phyloP scores from a whole-genome alignment of 1,140 invertebrate species.

The Hetaerina americana region DNA sequence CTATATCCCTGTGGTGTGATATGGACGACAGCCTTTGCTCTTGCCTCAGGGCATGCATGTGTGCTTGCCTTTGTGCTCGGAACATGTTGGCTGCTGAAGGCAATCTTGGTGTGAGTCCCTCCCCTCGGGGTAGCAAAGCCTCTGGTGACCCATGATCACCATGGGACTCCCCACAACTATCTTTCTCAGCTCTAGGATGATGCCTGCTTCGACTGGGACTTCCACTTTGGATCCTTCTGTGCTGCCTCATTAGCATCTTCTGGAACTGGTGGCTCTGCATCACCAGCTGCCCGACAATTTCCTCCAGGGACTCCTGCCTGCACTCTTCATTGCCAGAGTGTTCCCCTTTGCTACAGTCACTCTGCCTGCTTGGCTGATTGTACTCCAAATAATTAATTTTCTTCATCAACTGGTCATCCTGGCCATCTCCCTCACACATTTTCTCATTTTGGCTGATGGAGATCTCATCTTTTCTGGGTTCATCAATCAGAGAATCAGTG shows the following conservation, averaged over 20 bases:
- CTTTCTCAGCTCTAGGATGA: conserved; percentile 27
- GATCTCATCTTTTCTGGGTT: conserved; percentile 16
- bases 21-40: conserved; percentile 7
- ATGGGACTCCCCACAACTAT: conserved; percentile 32
- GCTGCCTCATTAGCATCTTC: conserved; percentile 54
- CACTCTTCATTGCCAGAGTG: too few species aligned
- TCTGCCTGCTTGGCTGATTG: not conserved
- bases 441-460: not conserved
- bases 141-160: conserved; percentile 41
- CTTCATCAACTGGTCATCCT: not conserved
- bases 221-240: conserved; percentile 41
- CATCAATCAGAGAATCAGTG: not conserved
- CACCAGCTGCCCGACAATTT: conserved; percentile 68
- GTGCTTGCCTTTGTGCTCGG: conserved; percentile 9
- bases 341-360: too few species aligned
- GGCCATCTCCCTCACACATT: not conserved
- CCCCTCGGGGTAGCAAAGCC: conserved; percentile 20
- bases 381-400: not conserved
- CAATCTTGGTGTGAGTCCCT: not conserved
- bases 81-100: conserved; percentile 1
- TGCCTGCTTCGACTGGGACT: conserved; percentile 35
- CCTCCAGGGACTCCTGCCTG: conserved; percentile 38
- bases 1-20: too few species aligned
- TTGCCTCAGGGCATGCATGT: conserved; percentile 12
- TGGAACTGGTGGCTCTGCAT: conserved; percentile 76